These are phyloP conservation scores for Scaptomyza cyrtandrae DNA, from an alignment of 2,888 invertebrate genomes.

Conservation along the genomic window DNA sequence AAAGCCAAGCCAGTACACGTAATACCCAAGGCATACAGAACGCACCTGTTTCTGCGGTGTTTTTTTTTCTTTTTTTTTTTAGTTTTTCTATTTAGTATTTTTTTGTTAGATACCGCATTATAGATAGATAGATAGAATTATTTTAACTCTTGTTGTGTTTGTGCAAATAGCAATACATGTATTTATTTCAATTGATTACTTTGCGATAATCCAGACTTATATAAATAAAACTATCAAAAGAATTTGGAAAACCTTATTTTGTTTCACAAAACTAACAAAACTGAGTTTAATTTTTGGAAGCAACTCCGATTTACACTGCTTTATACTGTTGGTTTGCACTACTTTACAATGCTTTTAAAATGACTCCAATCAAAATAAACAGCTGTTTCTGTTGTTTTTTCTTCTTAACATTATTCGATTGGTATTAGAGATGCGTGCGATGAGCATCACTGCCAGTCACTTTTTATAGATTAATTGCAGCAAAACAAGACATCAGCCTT, in stretches of 20 bases:
- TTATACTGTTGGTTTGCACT: neutral
- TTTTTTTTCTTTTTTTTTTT: conserved; percentile 2
- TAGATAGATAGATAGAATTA: neutral
- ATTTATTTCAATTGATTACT: neutral
- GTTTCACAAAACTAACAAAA: neutral
- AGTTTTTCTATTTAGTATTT: conserved; percentile 31
- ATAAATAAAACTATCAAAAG: neutral
- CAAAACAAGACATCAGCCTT: neutral
- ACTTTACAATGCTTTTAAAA: neutral
- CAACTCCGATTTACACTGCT: neutral
- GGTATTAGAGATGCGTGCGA: neutral
- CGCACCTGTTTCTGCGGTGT: conserved; percentile 2
- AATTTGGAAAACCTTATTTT: neutral
- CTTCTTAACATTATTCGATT: neutral
- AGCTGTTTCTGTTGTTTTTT: neutral
- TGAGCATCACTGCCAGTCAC: neutral
- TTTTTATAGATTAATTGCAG: neutral
- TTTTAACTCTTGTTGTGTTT: neutral
- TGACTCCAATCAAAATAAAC: neutral
- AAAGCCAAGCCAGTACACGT: conserved; percentile 40
- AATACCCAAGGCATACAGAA: conserved; percentile 11
- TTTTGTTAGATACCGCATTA: conserved; percentile 16
- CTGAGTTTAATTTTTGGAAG: neutral
- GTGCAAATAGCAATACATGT: neutral
- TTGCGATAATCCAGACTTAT: neutral